phyloP scores from a whole-genome alignment of 2,797 vertebrate genomes.

The Rachycentron canadum region DNA sequence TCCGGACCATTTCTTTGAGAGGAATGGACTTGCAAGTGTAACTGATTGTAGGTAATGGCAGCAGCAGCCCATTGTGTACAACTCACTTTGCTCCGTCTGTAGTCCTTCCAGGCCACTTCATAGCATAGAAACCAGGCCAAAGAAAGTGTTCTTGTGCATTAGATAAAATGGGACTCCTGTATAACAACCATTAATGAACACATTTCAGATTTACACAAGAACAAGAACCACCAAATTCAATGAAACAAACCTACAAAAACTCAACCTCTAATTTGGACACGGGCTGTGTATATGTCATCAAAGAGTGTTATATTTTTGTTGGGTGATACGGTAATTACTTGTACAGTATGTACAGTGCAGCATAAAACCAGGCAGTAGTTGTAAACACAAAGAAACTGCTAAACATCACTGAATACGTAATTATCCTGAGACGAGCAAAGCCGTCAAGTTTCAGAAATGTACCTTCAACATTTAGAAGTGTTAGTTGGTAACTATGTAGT shows the following conservation, averaged over 20 bases:
- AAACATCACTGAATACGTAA: not conserved
- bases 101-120: conserved; percentile 27
- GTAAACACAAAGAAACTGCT: not conserved
- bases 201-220: not conserved
- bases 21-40: conserved; percentile 39
- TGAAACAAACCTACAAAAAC: too few relatives aligned
- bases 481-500: not conserved
- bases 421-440: not conserved
- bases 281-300: too few relatives aligned
- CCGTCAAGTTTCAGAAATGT: not conserved
- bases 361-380: not conserved
- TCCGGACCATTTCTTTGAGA: conserved; percentile 50
- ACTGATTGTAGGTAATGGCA: conserved; percentile 65
- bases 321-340: not conserved
- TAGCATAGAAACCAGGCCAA: conserved; percentile 15
- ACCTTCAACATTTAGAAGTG: not conserved
- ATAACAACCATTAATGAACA: conserved; percentile 2
- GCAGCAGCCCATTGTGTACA: conserved; percentile 24
- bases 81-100: conserved; percentile 32
- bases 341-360: not conserved
- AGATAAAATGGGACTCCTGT: conserved; percentile 18
- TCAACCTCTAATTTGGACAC: too few relatives aligned
- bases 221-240: not conserved
- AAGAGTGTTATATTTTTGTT: too few relatives aligned
- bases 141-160: conserved; percentile 16